Evolutionary conservation across 2,888 invertebrate genomes (phyloP).

Genomic region (Leptopilina myrica): DNA sequence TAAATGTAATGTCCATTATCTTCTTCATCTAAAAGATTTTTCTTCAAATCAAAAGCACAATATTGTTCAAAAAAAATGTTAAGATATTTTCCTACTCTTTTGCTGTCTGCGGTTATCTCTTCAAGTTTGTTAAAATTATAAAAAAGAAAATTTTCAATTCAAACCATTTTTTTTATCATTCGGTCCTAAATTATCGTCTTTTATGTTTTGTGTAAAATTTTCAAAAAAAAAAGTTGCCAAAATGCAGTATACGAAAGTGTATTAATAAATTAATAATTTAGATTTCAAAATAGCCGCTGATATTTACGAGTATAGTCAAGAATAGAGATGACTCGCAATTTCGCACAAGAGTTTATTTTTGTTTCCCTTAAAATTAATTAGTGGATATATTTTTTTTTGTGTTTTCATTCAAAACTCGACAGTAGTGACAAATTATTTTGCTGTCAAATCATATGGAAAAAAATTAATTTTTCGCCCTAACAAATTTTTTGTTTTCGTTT

Average conservation of each 20-base stretch:
- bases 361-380: neutral
- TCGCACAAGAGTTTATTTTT: constrained; percentile 36
- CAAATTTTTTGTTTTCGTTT: neutral
- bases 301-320: constrained; percentile 27
- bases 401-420: neutral
- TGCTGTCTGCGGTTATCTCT: constrained; percentile 27
- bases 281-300: constrained; percentile 14
- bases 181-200: neutral
- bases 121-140: neutral
- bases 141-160: neutral
- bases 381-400: neutral
- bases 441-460: neutral
- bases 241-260: constrained; percentile 35
- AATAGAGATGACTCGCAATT: constrained; percentile 32
- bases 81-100: constrained; percentile 8
- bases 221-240: constrained; percentile 22
- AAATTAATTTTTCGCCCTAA: too few species aligned
- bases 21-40: constrained; percentile 2
- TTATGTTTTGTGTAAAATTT: neutral
- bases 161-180: too few species aligned
- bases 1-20: neutral
- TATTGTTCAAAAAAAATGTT: neutral
- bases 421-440: neutral
- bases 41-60: constrained; percentile 17
- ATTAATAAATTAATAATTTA: constrained; percentile 10